Conservation (phyloP, 2,888 invertebrate species). For the Invenusta paracnida region DNA sequence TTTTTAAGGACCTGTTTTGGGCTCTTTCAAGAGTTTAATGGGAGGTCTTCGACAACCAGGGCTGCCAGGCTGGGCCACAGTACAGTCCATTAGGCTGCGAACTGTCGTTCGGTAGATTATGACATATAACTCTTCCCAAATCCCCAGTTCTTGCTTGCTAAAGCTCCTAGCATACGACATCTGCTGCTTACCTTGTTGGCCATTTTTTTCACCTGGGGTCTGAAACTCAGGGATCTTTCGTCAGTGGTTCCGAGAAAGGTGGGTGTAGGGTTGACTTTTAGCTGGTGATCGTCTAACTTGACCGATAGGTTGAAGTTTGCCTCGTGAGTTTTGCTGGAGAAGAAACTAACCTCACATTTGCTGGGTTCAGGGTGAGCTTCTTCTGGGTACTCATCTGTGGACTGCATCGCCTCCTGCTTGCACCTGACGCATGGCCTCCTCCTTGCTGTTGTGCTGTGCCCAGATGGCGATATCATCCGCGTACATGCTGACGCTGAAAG, state of each 20-base stretch:
- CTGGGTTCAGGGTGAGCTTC: not conserved
- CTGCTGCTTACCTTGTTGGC: not conserved
- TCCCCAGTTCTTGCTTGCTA: not conserved
- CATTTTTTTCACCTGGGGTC: not conserved
- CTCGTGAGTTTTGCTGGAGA: not conserved
- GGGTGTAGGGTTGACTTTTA: not conserved
- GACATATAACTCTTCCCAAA: not conserved
- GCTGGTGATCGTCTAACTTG: not conserved
- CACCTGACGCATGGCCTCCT: not conserved
- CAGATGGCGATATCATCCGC: no score
- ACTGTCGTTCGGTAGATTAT: not conserved
- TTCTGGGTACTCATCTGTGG: not conserved
- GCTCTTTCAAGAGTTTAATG: no score
- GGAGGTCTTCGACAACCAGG: no score
- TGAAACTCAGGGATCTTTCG: not conserved
- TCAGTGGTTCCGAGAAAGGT: not conserved
- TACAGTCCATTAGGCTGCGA: not conserved
- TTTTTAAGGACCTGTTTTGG: no score
- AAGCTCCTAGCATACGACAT: not conserved
- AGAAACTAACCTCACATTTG: not conserved
- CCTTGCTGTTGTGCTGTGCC: no score
- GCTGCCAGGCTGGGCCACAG: not conserved
- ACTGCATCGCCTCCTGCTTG: not conserved
- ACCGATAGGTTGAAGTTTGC: not conserved
- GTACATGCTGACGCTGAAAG: no score